A percentile compares a stretch with the other conserved stretches of the same genome.
phyloP scores from a whole-genome alignment of 2,888 invertebrate genomes.

The Cephalotes varians region DNA sequence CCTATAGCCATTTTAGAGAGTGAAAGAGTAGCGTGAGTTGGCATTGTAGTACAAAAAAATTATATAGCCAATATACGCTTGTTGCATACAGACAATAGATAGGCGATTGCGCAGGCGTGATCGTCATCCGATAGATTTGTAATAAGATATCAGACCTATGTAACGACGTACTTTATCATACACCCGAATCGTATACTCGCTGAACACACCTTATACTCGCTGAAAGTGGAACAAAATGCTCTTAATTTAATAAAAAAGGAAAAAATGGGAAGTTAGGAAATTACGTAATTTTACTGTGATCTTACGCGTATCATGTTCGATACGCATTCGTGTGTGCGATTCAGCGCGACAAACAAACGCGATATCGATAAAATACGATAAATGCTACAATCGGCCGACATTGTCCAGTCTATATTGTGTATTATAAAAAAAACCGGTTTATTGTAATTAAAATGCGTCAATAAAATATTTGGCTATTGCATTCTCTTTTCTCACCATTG shows the following conservation, averaged over 20 bases:
- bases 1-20: conserved; percentile 69
- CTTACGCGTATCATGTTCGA: conserved; percentile 75
- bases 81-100: conserved; percentile 82
- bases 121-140: conserved; percentile 74
- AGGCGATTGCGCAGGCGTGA: conserved; percentile 83
- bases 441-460: conserved; percentile 27
- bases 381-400: conserved; percentile 27
- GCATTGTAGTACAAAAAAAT: conserved; percentile 80
- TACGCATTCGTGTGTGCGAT: conserved; percentile 64
- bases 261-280: conserved; percentile 31
- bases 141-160: conserved; percentile 55
- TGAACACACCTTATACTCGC: conserved; percentile 68
- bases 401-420: conserved; percentile 31
- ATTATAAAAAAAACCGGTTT: not conserved
- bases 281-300: conserved; percentile 81
- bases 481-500: conserved; percentile 25
- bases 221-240: conserved; percentile 71
- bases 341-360: conserved; percentile 32
- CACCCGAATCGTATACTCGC: conserved; percentile 64
- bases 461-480: conserved; percentile 24
- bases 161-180: conserved; percentile 61
- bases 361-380: conserved; percentile 68
- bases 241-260: conserved; percentile 63
- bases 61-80: conserved; percentile 79
- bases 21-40: conserved; percentile 73